Conservation (phyloP, 2,113 vertebrate genomes). For the Trogon surrucura region DNA sequence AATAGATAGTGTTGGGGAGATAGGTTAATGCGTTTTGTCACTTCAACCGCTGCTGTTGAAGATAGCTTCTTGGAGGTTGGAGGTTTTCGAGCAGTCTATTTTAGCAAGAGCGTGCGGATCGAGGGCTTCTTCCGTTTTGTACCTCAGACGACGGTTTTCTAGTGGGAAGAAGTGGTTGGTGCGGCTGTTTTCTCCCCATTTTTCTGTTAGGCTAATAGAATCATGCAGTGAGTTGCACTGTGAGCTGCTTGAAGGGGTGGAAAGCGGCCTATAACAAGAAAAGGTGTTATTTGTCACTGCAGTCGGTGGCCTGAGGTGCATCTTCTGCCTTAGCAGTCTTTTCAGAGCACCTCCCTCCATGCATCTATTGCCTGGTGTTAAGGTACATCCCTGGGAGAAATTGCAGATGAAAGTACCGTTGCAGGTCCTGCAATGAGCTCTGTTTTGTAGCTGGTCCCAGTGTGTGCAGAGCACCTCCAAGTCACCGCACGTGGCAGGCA, state of each 20-base stretch:
- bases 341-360: not conserved
- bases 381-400: not conserved
- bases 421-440: not conserved
- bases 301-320: not conserved
- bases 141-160: not conserved
- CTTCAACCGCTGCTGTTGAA: not conserved
- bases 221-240: not conserved
- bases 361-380: rapidly evolving
- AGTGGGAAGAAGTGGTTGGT: not conserved
- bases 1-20: not conserved
- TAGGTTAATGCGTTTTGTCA: not conserved
- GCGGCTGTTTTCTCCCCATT: not conserved
- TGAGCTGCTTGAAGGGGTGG: not conserved
- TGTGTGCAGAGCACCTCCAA: not conserved
- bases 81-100: not conserved
- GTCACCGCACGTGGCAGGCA: not conserved
- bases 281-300: not conserved
- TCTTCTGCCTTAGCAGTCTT: not conserved
- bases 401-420: not conserved
- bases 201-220: not conserved
- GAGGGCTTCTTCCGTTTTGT: not conserved
- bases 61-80: not conserved
- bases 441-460: not conserved
- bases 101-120: rapidly evolving
- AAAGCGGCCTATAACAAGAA: not conserved